phyloP scores from a whole-genome alignment of 2,113 vertebrate genomes.

The Dendrocopos noguchii region DNA sequence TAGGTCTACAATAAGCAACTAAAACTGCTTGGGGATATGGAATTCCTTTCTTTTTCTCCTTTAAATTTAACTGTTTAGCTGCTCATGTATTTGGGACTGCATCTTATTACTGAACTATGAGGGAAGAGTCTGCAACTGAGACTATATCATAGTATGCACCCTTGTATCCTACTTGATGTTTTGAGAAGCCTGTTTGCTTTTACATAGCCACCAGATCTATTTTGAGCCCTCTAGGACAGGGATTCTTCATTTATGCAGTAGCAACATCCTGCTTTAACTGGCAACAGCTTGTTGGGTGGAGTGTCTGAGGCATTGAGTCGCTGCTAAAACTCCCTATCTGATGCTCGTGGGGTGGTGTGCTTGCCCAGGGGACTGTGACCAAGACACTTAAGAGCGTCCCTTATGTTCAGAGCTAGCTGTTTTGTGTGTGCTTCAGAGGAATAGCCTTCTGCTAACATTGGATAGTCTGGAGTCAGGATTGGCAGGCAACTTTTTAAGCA shows the following conservation, averaged over 20 bases:
- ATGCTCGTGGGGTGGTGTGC: not conserved
- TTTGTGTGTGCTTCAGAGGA: not conserved
- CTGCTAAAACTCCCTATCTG: not conserved
- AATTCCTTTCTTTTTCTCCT: not conserved
- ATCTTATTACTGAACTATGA: not conserved
- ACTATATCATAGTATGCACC: rapidly evolving
- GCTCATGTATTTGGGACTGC: not conserved
- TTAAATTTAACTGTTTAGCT: not conserved
- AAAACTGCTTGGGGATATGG: not conserved
- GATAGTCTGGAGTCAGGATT: not conserved
- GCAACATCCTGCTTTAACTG: constrained; percentile 15
- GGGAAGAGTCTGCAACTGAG: not conserved
- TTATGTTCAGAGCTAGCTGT: not conserved
- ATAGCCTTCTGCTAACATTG: not conserved
- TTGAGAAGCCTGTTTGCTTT: not conserved
- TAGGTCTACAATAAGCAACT: not conserved
- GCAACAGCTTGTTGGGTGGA: constrained; percentile 3
- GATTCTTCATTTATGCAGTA: constrained; percentile 23
- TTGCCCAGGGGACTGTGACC: not conserved
- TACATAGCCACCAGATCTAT: not conserved
- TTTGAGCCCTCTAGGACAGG: constrained; percentile 13
- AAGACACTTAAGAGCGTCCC: not conserved
- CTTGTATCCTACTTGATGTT: not conserved
- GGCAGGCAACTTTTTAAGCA: not conserved
- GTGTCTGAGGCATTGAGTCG: not conserved